Evolutionary conservation across 2,797 vertebrate species (phyloP).

Genomic region (Falco peregrinus): DNA sequence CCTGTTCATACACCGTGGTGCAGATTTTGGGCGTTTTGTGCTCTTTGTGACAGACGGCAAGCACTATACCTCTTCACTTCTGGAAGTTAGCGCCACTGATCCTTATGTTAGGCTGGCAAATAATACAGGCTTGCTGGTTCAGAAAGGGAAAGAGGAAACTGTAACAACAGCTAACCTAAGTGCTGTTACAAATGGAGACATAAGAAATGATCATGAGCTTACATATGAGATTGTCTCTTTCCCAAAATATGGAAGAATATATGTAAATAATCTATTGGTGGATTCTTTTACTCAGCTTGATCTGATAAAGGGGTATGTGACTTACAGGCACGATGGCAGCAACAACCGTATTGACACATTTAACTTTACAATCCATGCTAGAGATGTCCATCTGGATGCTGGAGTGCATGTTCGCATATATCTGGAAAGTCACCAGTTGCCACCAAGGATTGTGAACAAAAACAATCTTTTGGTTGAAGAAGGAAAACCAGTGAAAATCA

Average conservation of each 20-base stretch:
- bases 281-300: conserved; percentile 84
- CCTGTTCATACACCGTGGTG: conserved; percentile 85
- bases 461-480: conserved; percentile 86
- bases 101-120: conserved; percentile 83
- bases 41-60: conserved; percentile 91
- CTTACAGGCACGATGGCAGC: conserved; percentile 83
- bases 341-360: conserved; percentile 82
- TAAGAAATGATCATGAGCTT: conserved; percentile 82
- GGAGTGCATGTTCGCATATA: conserved; percentile 80
- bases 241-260: conserved; percentile 83
- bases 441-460: conserved; percentile 77
- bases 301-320: conserved; percentile 77
- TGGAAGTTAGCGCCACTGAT: conserved; percentile 86
- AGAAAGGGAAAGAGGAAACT: conserved; percentile 80
- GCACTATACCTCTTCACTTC: conserved; percentile 85
- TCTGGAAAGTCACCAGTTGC: conserved; percentile 85
- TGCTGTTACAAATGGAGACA: conserved; percentile 86
- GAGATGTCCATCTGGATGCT: conserved; percentile 70
- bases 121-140: conserved; percentile 87
- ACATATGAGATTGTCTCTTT: conserved; percentile 72
- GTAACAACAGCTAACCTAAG: conserved; percentile 84
- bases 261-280: conserved; percentile 59
- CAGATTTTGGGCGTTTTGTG: conserved; percentile 84
- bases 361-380: conserved; percentile 80
- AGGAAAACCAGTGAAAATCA: conserved; percentile 87